A percentile compares a stretch with the other conserved stretches of the same genome.
Evolutionary conservation across 2,797 vertebrate species (phyloP).

Genomic region (Notolepis coatsorum): DNA sequence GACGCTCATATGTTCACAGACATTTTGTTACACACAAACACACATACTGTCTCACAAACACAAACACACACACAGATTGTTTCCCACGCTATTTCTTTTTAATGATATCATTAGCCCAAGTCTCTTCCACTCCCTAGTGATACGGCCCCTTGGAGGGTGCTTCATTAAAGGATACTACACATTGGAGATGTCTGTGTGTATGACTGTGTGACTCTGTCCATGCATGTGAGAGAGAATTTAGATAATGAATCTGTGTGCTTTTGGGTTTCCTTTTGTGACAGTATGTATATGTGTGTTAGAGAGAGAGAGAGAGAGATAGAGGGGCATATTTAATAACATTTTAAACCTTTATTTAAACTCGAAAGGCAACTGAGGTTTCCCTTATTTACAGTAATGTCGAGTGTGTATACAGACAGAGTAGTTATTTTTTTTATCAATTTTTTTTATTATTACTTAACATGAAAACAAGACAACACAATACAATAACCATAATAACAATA

Average conservation of each 20-base stretch:
- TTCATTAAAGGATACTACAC: conserved; percentile 11
- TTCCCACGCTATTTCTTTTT: conserved; percentile 18
- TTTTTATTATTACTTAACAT: no score
- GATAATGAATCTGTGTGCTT: not conserved
- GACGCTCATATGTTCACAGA: not conserved
- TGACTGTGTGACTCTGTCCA: not conserved
- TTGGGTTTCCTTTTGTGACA: not conserved
- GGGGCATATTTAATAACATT: no score
- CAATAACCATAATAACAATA: no score
- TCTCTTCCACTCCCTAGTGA: conserved; percentile 22
- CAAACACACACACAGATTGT: not conserved
- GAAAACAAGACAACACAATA: no score
- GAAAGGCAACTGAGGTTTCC: no score
- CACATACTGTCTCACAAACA: conserved; percentile 5
- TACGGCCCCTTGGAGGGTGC: conserved; percentile 1
- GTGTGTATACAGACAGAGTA: no score
- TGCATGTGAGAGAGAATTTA: not conserved
- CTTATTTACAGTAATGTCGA: no score
- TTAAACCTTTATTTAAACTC: no score
- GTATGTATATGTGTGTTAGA: not conserved
- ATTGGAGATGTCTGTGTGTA: not conserved
- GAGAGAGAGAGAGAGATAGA: no score
- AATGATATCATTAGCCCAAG: conserved; percentile 50
- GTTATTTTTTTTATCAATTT: no score
- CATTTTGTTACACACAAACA: not conserved